phyloP scores from a whole-genome alignment of 2,888 invertebrate species.

The Tiphia femorata region DNA sequence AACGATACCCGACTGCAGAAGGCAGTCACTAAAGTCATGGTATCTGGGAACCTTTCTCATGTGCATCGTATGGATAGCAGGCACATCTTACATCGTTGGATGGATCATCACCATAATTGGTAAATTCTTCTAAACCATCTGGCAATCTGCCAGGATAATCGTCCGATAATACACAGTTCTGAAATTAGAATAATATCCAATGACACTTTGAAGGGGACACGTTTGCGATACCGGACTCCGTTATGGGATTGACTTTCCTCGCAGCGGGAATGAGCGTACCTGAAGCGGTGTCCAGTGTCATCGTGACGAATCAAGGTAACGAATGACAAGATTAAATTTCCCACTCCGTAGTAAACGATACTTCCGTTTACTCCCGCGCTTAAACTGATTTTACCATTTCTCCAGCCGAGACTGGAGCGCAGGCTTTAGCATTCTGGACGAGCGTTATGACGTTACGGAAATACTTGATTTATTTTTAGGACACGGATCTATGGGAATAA shows the following conservation, averaged over 20 bases:
- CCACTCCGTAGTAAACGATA: not conserved
- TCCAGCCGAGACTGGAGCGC: too few species aligned
- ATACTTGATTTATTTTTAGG: constrained; percentile 69
- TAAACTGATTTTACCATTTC: too few species aligned
- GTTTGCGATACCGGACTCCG: constrained; percentile 84
- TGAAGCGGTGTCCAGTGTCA: constrained; percentile 87
- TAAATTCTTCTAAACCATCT: constrained; percentile 65
- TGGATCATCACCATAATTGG: constrained; percentile 89
- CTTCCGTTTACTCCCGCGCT: too few species aligned
- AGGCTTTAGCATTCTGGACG: too few species aligned
- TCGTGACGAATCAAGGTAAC: constrained; percentile 84
- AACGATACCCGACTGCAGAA: constrained; percentile 84
- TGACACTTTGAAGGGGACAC: constrained; percentile 74
- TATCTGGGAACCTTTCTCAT: constrained; percentile 81
- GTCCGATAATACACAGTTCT: not conserved
- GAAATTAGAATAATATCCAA: not conserved
- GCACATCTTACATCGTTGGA: constrained; percentile 85
- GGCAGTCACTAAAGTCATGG: constrained; percentile 69
- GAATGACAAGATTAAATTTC: not conserved
- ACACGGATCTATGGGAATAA: constrained; percentile 83
- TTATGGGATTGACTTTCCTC: constrained; percentile 87
- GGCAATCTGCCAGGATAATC: too few species aligned
- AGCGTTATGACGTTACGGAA: too few species aligned
- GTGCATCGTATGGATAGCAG: constrained; percentile 87
- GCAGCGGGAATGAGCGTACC: constrained; percentile 90